Percentiles rank a stretch among this genome's conserved stretches.
phyloP scores from a whole-genome alignment of 2,888 invertebrate species.

The Cantharis lateralis region DNA sequence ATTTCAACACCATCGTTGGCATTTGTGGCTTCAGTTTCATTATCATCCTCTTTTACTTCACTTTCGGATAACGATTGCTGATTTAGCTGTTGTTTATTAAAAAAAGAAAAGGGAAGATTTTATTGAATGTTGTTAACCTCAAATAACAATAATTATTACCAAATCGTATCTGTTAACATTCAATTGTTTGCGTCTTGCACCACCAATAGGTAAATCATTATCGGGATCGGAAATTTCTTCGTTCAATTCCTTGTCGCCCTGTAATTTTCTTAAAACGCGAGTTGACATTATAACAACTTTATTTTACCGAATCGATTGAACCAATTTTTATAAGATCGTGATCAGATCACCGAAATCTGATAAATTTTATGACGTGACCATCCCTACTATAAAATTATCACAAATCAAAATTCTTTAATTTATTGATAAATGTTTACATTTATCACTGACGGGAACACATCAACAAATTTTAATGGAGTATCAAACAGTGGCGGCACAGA shows the following conservation, averaged over 20 bases:
- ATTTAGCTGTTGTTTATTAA: conserved; percentile 59
- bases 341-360: not conserved
- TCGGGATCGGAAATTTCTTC: conserved; percentile 58
- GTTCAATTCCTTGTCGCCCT: conserved; percentile 61
- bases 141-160: conserved; percentile 57
- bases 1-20: conserved; percentile 58
- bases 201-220: conserved; percentile 59
- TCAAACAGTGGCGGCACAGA: not conserved
- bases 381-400: not conserved
- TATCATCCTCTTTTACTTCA: conserved; percentile 71
- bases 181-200: conserved; percentile 62
- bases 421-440: not conserved
- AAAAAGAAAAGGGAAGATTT: not conserved
- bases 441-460: not conserved
- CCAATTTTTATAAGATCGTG: not conserved
- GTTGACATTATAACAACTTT: conserved; percentile 62
- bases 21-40: conserved; percentile 65
- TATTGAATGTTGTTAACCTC: not conserved
- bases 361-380: not conserved
- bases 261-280: conserved; percentile 68
- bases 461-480: not conserved
- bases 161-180: conserved; percentile 73
- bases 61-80: conserved; percentile 70
- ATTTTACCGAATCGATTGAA: not conserved
- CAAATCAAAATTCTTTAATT: not conserved